Evolutionary conservation across 2,113 vertebrate genomes (phyloP), one percentile per base, ranked within the genome.

Genomic region (Myanophis thanlyinensis): DNA sequence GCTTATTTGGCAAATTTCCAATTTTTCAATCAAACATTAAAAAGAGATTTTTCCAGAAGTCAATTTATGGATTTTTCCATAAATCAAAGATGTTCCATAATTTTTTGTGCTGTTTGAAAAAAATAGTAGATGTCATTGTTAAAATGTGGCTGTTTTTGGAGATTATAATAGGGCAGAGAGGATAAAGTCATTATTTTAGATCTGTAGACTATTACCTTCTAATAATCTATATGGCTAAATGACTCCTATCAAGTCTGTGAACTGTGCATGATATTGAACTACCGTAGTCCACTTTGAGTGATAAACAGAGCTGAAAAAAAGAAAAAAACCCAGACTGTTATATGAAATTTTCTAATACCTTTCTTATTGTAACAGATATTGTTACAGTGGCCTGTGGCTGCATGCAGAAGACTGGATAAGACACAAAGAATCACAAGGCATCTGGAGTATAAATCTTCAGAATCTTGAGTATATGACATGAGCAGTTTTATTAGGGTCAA

Each of bases 401-500:
- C 35, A 13, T 89, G 80, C 80, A 62, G 18, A 30, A 30, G 52
- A 46, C 9, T 62, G 13, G 85, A 52, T n/a, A 23, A 62, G 51
- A 5, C 53, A 62, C 30, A 59, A 51, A 86, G 23, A 51, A 48
- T 90, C 80, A 62, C 88, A 62, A 86, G 23, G 52, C 5, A 30
- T 86, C 85, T 90, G 49, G 44, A 90, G 46, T n/a, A 92, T 89
- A 89, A 89, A 92, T 89, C 53, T 90, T 62, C 15, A 53, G n/a
- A 89, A 89, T 93, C 80, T 67, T 93, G 88, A 62, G 48, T 92
- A 44, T 80, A 52, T 53, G 46, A 27, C 35, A 73, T 18, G 35
- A 54, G 27, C 59, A 67, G 88, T n/a, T 89, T 90, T 93, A 93
- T 93, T 89, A 62, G 92, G 80, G 92, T 93, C 92, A 93, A 56